phyloP scores from a whole-genome alignment of 1,140 invertebrate species.

The Lordiphosa stackelbergi region DNA sequence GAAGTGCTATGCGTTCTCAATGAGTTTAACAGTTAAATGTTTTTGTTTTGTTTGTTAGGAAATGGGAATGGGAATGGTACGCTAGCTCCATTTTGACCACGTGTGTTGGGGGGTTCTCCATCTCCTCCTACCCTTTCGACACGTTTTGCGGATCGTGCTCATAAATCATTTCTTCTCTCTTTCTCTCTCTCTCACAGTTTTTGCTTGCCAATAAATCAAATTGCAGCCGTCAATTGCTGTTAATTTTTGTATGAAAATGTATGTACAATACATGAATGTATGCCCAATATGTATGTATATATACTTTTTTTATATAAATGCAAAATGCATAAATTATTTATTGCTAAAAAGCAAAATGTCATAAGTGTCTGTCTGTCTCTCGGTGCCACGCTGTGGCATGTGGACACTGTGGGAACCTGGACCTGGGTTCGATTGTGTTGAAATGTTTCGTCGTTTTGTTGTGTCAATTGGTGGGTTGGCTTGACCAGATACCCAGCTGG shows the following conservation, averaged over 20 bases:
- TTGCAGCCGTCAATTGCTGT: constrained; percentile 50
- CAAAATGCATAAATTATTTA: constrained; percentile 56
- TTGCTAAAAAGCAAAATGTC: constrained; percentile 54
- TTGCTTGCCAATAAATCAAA: constrained; percentile 47
- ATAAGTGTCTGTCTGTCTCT: constrained; percentile 29
- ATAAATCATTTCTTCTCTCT: constrained; percentile 40
- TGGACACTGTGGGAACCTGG: constrained; percentile 48
- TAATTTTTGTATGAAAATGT: constrained; percentile 44
- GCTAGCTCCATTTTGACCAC: constrained; percentile 6
- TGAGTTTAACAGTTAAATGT: constrained; percentile 52
- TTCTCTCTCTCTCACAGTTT: constrained; percentile 24
- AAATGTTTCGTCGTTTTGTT: constrained; percentile 51
- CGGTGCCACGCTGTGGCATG: constrained; percentile 15
- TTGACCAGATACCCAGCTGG: constrained; percentile 26
- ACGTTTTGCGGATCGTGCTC: constrained; percentile 43
- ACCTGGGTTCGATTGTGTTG: constrained; percentile 27
- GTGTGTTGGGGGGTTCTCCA: constrained; percentile 2
- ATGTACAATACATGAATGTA: constrained; percentile 11
- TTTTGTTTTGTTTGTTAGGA: constrained; percentile 27
- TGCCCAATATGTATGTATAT: constrained; percentile 5
- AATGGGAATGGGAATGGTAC: constrained; percentile 8
- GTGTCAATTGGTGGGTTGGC: constrained; percentile 32
- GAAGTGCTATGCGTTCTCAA: constrained; percentile 43
- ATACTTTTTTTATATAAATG: constrained; percentile 3
- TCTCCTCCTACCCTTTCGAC: constrained; percentile 26